Conservation (phyloP, 2,113 vertebrate species). For the Cebidichthys violaceus region DNA sequence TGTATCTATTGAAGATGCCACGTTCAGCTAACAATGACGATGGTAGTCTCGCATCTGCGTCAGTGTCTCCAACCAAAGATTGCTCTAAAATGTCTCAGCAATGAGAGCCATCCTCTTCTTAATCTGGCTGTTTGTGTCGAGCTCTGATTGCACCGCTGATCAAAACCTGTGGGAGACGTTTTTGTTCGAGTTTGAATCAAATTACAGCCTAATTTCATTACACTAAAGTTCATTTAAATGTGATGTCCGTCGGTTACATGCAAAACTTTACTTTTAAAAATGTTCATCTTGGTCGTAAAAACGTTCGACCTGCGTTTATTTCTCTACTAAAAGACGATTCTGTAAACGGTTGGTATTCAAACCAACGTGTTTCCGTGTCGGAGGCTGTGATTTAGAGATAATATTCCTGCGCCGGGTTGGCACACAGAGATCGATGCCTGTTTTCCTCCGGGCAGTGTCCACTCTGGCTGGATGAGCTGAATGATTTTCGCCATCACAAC, state of each 20-base stretch:
- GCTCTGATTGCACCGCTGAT: conserved; percentile 41
- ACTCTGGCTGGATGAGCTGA: conserved; percentile 53
- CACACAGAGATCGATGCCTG: conserved; percentile 54
- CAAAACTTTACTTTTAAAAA: not conserved
- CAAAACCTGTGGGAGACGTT: conserved; percentile 26
- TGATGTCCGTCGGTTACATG: not conserved
- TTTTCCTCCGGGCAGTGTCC: conserved; percentile 54
- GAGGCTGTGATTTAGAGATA: conserved; percentile 32
- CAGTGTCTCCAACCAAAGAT: not conserved
- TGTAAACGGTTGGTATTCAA: not conserved
- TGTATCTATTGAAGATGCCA: not conserved
- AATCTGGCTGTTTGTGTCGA: conserved; percentile 4
- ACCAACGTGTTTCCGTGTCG: conserved; percentile 11
- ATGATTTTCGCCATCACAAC: conserved; percentile 65
- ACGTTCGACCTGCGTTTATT: not conserved
- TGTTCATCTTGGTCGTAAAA: not conserved
- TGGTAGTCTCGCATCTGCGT: not conserved
- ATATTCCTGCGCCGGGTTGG: conserved; percentile 42
- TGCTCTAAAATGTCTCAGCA: not conserved
- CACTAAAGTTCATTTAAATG: conserved; percentile 6
- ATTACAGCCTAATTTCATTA: conserved; percentile 29
- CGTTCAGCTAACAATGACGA: not conserved
- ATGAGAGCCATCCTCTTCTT: not conserved
- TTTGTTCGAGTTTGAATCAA: conserved; percentile 38
- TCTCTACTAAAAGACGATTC: not conserved